Base-by-base conservation (phyloP, 2,797 vertebrate species). In the Myotis pilosus region DNA sequence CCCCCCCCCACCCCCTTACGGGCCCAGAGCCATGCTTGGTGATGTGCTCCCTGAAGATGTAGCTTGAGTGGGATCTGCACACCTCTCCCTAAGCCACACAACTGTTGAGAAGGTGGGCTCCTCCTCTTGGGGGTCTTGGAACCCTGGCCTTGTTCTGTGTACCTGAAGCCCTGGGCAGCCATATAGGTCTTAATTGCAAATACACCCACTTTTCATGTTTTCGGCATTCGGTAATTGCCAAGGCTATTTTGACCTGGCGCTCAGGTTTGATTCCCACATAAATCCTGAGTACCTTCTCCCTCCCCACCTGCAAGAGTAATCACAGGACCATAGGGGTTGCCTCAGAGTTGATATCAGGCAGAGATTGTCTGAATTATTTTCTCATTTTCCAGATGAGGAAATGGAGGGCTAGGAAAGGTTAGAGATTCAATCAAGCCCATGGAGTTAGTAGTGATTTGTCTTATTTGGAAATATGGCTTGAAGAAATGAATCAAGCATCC, bases 381-480 rank as follows among this genome's bases (percentile, higher is more conserved):
- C 82, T 94, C 68, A 49, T 83, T 87, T 68, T 71, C 30, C 87
- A 92, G 68, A 86, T 47, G 82, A 95, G 78, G 69, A 92, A 87
- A 92, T 71, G 53, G 66, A 89, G 66, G 5, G 47, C 60, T 72
- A 86, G 64, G 69, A 86, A 55, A 44, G 22, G 36, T 23, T 23
- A 57, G 71, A 20, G 53, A 79, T 86, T 93, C 72, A 79, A 79
- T 30, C 13, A 71, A 55, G 72, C 64, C 85, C 66, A 30, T 30
- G 8, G 62, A 17, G 19, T 94, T 91, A 72, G 17, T 6, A 10
- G 36, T 33, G 44, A 44, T 85, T 93, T 33, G 53, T 75, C 41
- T 25, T 44, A 44, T 83, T 78, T 9, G 55, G n/a, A 81, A 55
- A 38, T 30, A 69, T 0, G 11, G 47, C 36, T 79, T 91, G 60